Evolutionary conservation across 2,888 invertebrate species (phyloP).

Genomic region (Amphipoea oculea): DNA sequence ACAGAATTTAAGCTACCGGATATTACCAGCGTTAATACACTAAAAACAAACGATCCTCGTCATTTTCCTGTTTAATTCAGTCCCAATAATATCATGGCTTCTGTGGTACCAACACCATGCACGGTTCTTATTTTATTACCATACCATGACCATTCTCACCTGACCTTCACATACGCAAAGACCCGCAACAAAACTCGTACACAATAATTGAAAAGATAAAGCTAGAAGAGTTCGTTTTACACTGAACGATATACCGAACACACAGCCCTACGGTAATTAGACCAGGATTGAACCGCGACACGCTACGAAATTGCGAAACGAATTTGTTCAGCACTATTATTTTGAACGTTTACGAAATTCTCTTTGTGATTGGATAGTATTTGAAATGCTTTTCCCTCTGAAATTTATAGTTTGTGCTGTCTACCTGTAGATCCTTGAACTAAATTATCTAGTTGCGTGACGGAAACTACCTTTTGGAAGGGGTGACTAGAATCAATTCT

Average conservation of each 20-base stretch:
- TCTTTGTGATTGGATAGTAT: constrained; percentile 40
- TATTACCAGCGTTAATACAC: constrained; percentile 1
- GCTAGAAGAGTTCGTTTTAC: constrained; percentile 55
- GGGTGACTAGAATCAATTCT: too few relatives aligned
- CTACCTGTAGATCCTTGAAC: constrained; percentile 35
- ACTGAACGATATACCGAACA: constrained; percentile 52
- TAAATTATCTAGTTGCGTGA: constrained; percentile 56
- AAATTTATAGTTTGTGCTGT: constrained; percentile 16
- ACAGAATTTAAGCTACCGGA: background rate
- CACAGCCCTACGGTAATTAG: constrained; percentile 62
- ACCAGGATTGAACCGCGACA: constrained; percentile 62
- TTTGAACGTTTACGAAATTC: constrained; percentile 57
- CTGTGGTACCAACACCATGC: constrained; percentile 71
- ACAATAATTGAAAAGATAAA: constrained; percentile 57
- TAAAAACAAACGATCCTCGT: constrained; percentile 14
- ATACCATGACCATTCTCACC: constrained; percentile 65
- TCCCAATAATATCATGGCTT: constrained; percentile 70
- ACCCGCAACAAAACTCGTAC: constrained; percentile 26
- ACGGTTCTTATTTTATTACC: constrained; percentile 68
- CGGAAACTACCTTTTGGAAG: background rate
- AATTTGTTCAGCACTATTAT: constrained; percentile 60
- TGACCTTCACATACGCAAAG: constrained; percentile 56
- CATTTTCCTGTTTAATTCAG: constrained; percentile 69
- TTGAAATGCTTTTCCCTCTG: constrained; percentile 23
- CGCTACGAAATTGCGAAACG: constrained; percentile 57